Base-by-base conservation (phyloP, 2,113 vertebrate genomes). In the Morone saxatilis region DNA sequence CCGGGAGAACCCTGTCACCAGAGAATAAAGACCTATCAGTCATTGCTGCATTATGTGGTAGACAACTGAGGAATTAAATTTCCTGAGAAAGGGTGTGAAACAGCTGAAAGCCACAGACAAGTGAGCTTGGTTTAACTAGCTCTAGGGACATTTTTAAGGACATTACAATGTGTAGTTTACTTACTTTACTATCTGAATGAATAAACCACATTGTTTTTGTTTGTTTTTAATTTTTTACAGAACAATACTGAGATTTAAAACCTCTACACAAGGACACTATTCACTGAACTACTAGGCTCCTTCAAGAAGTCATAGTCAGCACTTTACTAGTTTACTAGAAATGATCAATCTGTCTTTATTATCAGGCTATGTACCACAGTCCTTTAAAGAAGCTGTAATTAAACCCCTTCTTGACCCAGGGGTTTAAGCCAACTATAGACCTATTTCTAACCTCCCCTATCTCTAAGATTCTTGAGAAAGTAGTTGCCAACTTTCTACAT, bases 1-100 rank as follows among this genome's bases (percentile, higher is more conserved):
- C 98, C 98, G 4, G 97, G 95, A 4, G 98, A 98, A 41, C 98
- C 98, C 98, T 99, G 83, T n/a, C 38, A n/a, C 43, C 5, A 74
- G 8, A 87, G 2, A 78, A 79, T 22, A 86, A 81, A 62, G 8
- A 25, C 5, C 19, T 36, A 74, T 82, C 67, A 78, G 67, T 84
- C 66, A 71, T 7, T 66, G 48, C 65, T 47, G 22, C 10, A 47
- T 70, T 16, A 7, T n/a, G 60, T 51, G 45, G 45, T 7, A 48
- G n/a, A 11, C 22, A 50, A 54, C n/a, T 22, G 22, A 43, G 66
- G 65, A 81, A 59, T 0, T 1, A 47, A 40, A 38, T 56, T 67
- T 86, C 31, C 14, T 68, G 57, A 14, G 40, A 20, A 62, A 62
- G 51, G 9, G 20, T 31, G 62, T 16, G 1, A 51, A 75, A 12